phyloP scores from a whole-genome alignment of 2,888 invertebrate genomes.

The Agonopterix heracliana region DNA sequence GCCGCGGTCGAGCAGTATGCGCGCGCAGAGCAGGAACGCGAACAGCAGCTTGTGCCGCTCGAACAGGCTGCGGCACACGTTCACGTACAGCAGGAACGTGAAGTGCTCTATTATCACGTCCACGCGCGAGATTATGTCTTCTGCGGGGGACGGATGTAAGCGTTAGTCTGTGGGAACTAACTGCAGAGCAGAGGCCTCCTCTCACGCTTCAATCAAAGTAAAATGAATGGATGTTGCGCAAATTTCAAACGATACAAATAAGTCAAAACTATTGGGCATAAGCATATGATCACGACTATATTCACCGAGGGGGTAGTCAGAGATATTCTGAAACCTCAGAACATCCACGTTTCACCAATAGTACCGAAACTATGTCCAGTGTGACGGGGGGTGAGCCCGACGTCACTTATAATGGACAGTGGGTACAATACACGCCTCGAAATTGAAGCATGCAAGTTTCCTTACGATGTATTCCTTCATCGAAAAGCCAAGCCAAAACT shows the following conservation, averaged over 20 bases:
- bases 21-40: slow-evolving; percentile 83
- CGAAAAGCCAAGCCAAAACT: too few relatives aligned
- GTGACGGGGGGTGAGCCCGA: too few relatives aligned
- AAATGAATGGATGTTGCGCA: not conserved
- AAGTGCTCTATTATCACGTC: slow-evolving; percentile 87
- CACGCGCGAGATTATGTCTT: slow-evolving; percentile 84
- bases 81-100: slow-evolving; percentile 88
- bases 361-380: too few relatives aligned
- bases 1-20: slow-evolving; percentile 79
- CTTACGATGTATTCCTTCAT: not conserved
- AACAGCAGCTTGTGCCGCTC: slow-evolving; percentile 93
- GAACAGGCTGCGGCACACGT: slow-evolving; percentile 92
- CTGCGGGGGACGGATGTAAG: slow-evolving; percentile 38
- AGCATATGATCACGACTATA: too few relatives aligned
- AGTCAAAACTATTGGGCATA: too few relatives aligned
- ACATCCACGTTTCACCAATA: too few relatives aligned
- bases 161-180: not conserved
- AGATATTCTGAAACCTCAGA: too few relatives aligned
- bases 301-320: too few relatives aligned
- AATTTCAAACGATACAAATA: not conserved
- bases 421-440: too few relatives aligned
- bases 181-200: not conserved
- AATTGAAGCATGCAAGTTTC: too few relatives aligned
- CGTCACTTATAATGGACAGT: too few relatives aligned
- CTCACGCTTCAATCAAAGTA: too few relatives aligned